Base-by-base conservation (phyloP, 2,797 vertebrate genomes). In the Phyllotis vaccarum region DNA sequence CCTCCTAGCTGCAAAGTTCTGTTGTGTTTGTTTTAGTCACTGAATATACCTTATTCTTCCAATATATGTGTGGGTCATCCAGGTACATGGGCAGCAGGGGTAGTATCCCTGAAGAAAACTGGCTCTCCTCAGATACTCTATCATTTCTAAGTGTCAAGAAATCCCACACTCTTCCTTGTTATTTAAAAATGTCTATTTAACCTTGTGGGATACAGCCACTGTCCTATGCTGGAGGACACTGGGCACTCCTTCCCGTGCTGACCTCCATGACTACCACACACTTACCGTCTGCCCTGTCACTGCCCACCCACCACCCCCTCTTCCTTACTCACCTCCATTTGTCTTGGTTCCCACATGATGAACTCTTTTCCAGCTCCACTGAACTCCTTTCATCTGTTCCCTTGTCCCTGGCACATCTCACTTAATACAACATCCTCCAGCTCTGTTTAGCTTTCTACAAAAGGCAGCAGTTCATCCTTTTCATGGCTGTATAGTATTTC, bases 241-340 rank as follows among this genome's bases (percentile, higher is more conserved):
- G 31, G n/a, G 7, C n/a, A n/a, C n/a, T n/a, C n/a, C n/a, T n/a
- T n/a, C n/a, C n/a, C n/a, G n/a, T n/a, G n/a, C n/a, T n/a, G n/a
- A n/a, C n/a, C n/a, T n/a, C n/a, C n/a, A n/a, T n/a, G n/a, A n/a
- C n/a, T n/a, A n/a, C n/a, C n/a, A n/a, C 29, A 9, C 10, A 3
- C 24, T 43, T 31, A 9, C 1, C 12, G 3, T n/a, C 60, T 21
- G 22, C n/a, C 24, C 13, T 9, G 4, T 64, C 4, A 3, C 21
- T 3, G 0, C 34, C 40, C 31, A 2, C 5, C 31, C 14, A 3
- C 40, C 56, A 0, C 13, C 34, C 46, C 12, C 40, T 74, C 34
- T 22, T 29, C 6, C 43, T 21, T 2, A 37, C 10, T 34, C 29
- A 40, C 56, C 58, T 40, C 43, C 0, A 19, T 19, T 64, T n/a